Conservation (phyloP, 2,113 vertebrate genomes). For the Hoplias malabaricus region DNA sequence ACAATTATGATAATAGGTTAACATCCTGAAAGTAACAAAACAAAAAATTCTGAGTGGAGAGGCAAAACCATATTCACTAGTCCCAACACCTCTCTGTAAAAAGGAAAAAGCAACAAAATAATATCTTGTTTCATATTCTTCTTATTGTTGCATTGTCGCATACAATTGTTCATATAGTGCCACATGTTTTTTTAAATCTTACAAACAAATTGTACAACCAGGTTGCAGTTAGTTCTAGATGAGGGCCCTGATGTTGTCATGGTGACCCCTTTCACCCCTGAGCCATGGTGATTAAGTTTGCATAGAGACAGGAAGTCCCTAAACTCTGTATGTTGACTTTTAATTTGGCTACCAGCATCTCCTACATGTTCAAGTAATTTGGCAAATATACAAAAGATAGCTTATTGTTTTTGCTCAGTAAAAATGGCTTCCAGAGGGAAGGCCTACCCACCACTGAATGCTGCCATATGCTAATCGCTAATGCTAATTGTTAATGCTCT, state of each 20-base stretch:
- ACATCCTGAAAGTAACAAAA: neutral
- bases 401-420: slow-evolving; percentile 77
- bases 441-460: slow-evolving; percentile 50
- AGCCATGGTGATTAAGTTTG: slow-evolving; percentile 69
- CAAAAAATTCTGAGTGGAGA: slow-evolving; percentile 1
- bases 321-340: slow-evolving; percentile 52
- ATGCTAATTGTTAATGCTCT: slow-evolving; percentile 57
- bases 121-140: slow-evolving; percentile 15
- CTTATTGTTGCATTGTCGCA: neutral
- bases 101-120: slow-evolving; percentile 22
- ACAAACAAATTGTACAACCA: slow-evolving; percentile 63
- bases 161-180: slow-evolving; percentile 33
- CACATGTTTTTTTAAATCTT: slow-evolving; percentile 46
- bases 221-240: slow-evolving; percentile 55
- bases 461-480: slow-evolving; percentile 49
- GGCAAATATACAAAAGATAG: slow-evolving; percentile 82
- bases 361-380: slow-evolving; percentile 83
- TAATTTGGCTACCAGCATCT: slow-evolving; percentile 80
- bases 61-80: neutral
- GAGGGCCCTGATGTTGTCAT: slow-evolving; percentile 43
- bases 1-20: slow-evolving; percentile 34
- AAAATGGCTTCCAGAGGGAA: slow-evolving; percentile 75
- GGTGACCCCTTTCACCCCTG: slow-evolving; percentile 63
- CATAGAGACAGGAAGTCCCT: slow-evolving; percentile 64
- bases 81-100: neutral